Evolutionary conservation across 2,888 invertebrate genomes (phyloP), one percentile per base, ranked within the genome.

Genomic region (Spilosoma lubricipeda): DNA sequence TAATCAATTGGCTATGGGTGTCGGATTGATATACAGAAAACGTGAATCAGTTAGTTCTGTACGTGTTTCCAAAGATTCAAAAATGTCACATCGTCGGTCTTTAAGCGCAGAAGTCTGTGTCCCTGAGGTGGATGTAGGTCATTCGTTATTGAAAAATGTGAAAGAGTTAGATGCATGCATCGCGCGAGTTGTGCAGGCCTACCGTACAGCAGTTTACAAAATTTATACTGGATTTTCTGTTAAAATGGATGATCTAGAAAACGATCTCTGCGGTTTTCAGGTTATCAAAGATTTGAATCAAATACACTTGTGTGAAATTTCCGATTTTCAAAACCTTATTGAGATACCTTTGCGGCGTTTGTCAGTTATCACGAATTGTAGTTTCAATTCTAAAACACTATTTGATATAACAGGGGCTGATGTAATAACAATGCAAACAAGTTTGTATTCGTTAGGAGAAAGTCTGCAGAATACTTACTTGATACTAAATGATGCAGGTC

Each of bases 401-500:
- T 18, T 82, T 8, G 89, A 89, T 71, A 79, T 83, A 3, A 81
- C 87, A 7, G 86, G 85, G 18, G 77, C 80, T 4, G 88, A 91
- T 77, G 71, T 87, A 33, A 36, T 85, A 18, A 84, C 82, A 70
- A 88, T 94, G 85, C 90, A 92, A 73, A 90, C 90, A 77, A 92
- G 91, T 84, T 82, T 94, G 45, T 75, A 56, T 30, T 85, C 89
- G 0, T 84, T 95, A 71, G 92, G 92, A 36, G 90, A 92, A 45
- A 82, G 88, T 73, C 88, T 95, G n/a, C 90, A 88, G 65, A 89
- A 91, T 77, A 93, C 92, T 0, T 93, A 89, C 77, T 79, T 76
- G 45, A 82, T 94, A 74, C 85, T 95, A 73, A 87, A 92, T 70
- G 89, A 93, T 67, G 91, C 93, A 3, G 90, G 91, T 36, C 92